Conservation (phyloP, 1,140 invertebrate species). For the Lutraria rhynchaena region DNA sequence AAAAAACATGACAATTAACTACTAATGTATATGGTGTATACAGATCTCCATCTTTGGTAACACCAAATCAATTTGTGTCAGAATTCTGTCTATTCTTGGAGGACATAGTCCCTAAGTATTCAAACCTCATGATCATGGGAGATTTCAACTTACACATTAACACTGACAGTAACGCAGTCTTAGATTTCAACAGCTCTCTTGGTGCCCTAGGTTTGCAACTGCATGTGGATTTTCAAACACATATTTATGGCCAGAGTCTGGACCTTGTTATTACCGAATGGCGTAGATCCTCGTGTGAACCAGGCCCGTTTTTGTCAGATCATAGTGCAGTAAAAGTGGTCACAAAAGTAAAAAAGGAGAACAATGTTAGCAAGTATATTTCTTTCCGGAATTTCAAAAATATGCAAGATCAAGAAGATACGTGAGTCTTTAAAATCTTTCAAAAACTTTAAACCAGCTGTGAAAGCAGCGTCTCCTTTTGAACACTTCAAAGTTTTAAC, state of each 20-base stretch:
- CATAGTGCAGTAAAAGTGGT: not conserved
- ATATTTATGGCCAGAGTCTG: constrained; percentile 12
- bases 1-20: constrained; percentile 15
- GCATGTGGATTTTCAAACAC: constrained; percentile 43
- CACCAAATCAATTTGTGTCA: constrained; percentile 38
- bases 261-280: constrained; percentile 19
- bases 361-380: constrained; percentile 26
- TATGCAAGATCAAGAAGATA: not conserved
- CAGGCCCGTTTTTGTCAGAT: constrained; percentile 27
- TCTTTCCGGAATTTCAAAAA: constrained; percentile 40
- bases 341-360: constrained; percentile 11
- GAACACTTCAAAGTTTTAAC: constrained; percentile 9
- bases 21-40: constrained; percentile 18
- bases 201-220: not conserved
- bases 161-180: not conserved
- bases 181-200: constrained; percentile 29
- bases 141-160: constrained; percentile 47
- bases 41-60: constrained; percentile 51
- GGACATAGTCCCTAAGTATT: constrained; percentile 42
- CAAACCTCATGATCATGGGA: constrained; percentile 53
- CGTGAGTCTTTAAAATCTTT: constrained; percentile 29
- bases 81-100: constrained; percentile 49
- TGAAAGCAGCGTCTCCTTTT: not conserved
- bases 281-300: constrained; percentile 5
- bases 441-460: constrained; percentile 16